A percentile compares a stretch with the other conserved stretches of the same genome.
Evolutionary conservation across 2,113 vertebrate genomes (phyloP).

Genomic region (Eclectus roratus): DNA sequence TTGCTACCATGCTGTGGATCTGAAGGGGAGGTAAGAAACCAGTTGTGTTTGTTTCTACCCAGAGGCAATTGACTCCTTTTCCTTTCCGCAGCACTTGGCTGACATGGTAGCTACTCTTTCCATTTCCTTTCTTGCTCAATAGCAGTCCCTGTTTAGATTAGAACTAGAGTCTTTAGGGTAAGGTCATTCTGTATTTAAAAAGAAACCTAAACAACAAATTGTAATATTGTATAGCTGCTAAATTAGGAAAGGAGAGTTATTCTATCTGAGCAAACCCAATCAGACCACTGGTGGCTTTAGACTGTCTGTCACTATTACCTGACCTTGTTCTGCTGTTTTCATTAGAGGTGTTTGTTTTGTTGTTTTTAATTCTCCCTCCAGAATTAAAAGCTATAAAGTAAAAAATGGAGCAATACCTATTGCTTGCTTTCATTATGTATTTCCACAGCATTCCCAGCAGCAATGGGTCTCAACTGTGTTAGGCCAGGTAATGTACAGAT

Average conservation of each 20-base stretch:
- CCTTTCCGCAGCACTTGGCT: background rate
- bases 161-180: background rate
- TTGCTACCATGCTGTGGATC: too few relatives aligned
- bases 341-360: background rate
- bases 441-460: background rate
- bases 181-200: background rate
- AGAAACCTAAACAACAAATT: background rate
- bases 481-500: background rate
- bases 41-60: background rate
- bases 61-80: background rate
- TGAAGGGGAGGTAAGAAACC: background rate
- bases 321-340: background rate
- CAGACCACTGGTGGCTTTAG: background rate
- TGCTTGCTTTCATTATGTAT: background rate
- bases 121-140: background rate
- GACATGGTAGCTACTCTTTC: background rate
- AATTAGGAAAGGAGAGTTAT: background rate
- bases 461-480: background rate
- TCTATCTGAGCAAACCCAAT: background rate
- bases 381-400: background rate
- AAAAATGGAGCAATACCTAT: background rate
- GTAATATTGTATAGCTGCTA: background rate
- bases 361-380: background rate
- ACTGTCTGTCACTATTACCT: background rate
- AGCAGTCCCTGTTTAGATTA: background rate